These are phyloP conservation scores for Eristalis pertinax DNA, from an alignment of 2,888 invertebrate species.

Conservation along the genomic window DNA sequence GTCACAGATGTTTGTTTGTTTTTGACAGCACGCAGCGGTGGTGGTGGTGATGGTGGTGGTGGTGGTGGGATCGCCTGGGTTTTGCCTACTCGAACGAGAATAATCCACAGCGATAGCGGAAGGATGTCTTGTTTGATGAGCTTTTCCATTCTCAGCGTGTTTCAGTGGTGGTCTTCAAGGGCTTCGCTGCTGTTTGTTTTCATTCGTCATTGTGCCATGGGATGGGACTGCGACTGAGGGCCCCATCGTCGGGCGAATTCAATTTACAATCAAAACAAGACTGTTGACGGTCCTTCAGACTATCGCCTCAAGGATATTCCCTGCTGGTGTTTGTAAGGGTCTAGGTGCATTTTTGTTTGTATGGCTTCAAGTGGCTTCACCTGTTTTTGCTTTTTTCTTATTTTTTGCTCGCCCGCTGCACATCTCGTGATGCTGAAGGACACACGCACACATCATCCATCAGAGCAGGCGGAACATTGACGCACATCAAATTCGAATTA, in stretches of 20 bases:
- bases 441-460: conserved; percentile 14
- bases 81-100: conserved; percentile 12
- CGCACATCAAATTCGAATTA: conserved; percentile 82
- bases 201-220: conserved; percentile 22
- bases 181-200: conserved; percentile 58
- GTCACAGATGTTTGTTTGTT: conserved; percentile 72
- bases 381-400: conserved; percentile 39
- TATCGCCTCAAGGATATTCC: conserved; percentile 39
- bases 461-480: conserved; percentile 68
- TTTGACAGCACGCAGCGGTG: conserved; percentile 64
- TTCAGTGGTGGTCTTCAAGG: conserved; percentile 52
- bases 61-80: background rate
- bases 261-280: conserved; percentile 70
- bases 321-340: conserved; percentile 7
- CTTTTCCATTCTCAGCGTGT: conserved; percentile 44
- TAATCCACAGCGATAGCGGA: conserved; percentile 53
- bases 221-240: background rate
- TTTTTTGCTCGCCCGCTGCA: too few species aligned
- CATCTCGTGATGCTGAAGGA: conserved; percentile 10
- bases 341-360: conserved; percentile 48
- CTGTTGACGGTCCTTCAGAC: background rate
- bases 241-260: conserved; percentile 39
- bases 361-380: conserved; percentile 38
- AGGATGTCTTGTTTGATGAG: conserved; percentile 58
- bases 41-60: background rate